Evolutionary conservation across 2,113 vertebrate genomes (phyloP).

Genomic region (Piprites chloris): DNA sequence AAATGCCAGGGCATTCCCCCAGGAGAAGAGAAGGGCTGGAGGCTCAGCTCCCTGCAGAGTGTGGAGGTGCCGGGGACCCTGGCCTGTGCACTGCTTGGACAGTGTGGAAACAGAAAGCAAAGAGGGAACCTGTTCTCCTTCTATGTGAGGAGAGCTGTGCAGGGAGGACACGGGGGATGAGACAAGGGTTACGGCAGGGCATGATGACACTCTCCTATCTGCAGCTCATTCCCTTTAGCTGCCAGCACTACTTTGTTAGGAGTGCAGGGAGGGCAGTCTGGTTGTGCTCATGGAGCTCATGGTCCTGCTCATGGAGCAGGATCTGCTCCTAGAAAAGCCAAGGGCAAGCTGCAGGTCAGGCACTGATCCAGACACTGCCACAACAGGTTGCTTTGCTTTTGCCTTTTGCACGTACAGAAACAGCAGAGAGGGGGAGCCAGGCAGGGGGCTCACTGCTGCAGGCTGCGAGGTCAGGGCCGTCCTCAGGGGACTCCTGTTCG

Average conservation of each 20-base stretch:
- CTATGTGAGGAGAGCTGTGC: neutral
- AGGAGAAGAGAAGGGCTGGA: neutral
- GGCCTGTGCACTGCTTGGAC: neutral
- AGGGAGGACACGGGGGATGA: neutral
- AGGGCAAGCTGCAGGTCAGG: fast-evolving
- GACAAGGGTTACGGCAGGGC: neutral
- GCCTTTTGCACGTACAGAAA: neutral
- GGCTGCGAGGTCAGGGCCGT: neutral
- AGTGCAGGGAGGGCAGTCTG: too few relatives aligned
- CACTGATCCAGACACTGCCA: fast-evolving
- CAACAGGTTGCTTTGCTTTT: neutral
- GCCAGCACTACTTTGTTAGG: too few relatives aligned
- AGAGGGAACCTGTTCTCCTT: neutral
- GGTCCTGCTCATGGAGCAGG: fast-evolving
- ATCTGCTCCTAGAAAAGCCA: neutral
- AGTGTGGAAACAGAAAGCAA: neutral
- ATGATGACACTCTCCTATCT: neutral
- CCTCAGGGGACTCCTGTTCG: neutral
- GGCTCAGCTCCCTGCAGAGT: neutral
- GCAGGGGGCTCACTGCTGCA: neutral
- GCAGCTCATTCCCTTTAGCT: neutral
- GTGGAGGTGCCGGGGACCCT: neutral
- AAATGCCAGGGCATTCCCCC: neutral
- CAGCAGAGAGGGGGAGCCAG: neutral
- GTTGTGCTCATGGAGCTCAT: too few relatives aligned